A percentile compares a stretch with the other conserved stretches of the same genome.
Conservation (phyloP, 2,113 vertebrate species). For the Nanorana parkeri region DNA sequence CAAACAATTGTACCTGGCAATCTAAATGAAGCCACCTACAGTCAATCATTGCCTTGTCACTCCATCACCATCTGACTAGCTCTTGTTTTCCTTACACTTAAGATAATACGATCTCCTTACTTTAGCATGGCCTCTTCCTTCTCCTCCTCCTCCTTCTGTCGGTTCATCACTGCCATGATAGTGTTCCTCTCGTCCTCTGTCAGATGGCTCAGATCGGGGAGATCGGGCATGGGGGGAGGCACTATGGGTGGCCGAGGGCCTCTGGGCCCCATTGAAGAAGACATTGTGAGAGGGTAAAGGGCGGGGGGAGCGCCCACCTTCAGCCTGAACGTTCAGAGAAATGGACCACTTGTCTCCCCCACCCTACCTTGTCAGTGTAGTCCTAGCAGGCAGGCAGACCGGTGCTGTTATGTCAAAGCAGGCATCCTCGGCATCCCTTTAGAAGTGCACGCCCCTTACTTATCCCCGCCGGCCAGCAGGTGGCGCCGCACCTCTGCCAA, state of each 20-base stretch:
- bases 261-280: conserved; percentile 92
- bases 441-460: no score
- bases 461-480: no score
- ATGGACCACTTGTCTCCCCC: conserved; percentile 42
- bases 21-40: no score
- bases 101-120: conserved; percentile 89
- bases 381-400: conserved; percentile 9
- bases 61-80: no score
- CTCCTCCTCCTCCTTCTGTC: conserved; percentile 96
- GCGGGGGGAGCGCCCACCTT: conserved; percentile 39
- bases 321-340: conserved; percentile 23
- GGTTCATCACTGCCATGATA: conserved; percentile 98
- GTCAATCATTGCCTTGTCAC: no score
- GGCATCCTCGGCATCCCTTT: not conserved
- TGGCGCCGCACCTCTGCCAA: no score
- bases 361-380: conserved; percentile 35
- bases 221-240: conserved; percentile 90
- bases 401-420: not conserved
- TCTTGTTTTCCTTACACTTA: no score
- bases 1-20: no score
- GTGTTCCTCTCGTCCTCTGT: conserved; percentile 97
- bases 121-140: conserved; percentile 99
- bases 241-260: conserved; percentile 91
- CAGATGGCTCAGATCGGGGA: conserved; percentile 98
- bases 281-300: conserved; percentile 70